Evolutionary conservation across 2,888 invertebrate genomes (phyloP), one percentile per base, ranked within the genome.

Genomic region (Euplexia lucipara): DNA sequence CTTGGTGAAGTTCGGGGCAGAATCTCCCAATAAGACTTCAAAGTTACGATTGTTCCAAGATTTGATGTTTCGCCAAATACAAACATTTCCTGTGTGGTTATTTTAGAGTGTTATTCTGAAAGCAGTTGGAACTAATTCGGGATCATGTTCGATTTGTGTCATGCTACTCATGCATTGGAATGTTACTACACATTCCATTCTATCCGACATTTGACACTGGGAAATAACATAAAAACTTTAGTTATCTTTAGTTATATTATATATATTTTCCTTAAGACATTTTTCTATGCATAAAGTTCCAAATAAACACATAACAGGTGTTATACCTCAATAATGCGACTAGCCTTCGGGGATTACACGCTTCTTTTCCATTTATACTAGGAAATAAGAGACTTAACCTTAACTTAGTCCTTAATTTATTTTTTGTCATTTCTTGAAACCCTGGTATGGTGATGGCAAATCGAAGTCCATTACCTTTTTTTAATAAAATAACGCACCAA

Each of bases 41-140:
- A 35, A 45, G 14, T 61, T 60, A 60, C 16, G 47, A 41, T 51
- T 44, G 20, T 30, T 63, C 10, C n/a, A 47, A 30, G 20, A 35
- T 34, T 66, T 60, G 34, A 44, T 56, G 20, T 60, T 59, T 51
- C 22, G 45, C 22, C 58, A 65, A 71, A 47, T 1, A 34, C 59
- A 66, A 52, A 71, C 35, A 65, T 53, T 59, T 54, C 49, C 22
- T 30, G 0, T 16, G 9, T 8, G 54, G 35, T 48, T 53, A 39
- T 51, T 39, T 16, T 12, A 34, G 6, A 35, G 45, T 18, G 14
- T 63, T 48, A 56, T 30, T 30, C 52, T 48, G 20, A 18, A 42
- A 52, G 18, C 20, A 47, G 14, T 52, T 32, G 58, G 51, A 52
- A 60, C 66, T 60, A 60, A 71, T 72, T 72, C 67, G 34, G 67